Base-by-base conservation (phyloP, 2,113 vertebrate genomes). In the Camelus bactrianus region DNA sequence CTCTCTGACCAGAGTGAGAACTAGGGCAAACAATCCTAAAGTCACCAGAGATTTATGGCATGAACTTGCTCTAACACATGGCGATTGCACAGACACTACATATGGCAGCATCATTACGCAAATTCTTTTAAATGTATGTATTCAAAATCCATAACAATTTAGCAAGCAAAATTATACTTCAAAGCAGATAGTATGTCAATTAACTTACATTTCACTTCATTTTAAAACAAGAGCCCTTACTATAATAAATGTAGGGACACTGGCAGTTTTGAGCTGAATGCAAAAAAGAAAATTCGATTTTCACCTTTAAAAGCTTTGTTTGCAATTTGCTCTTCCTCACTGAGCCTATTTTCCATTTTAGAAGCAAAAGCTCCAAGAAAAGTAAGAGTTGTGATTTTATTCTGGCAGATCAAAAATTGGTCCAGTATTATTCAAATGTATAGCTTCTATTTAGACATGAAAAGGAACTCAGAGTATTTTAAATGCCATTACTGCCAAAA, bases 161-260 rank as follows among this genome's bases (percentile, higher is more conserved):
- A 58, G 76, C 38, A 92, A 93, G 58, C 56, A 89, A 93, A 94
- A 64, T 73, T 38, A 64, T 20, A 65, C 65, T 88, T 91, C 82
- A 75, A 94, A 97, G 80, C 54, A 89, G 19, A 26, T 50, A 38
- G 17, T 10, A 35, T 65, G 62, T 19, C 92, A 93, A 97, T 75
- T 90, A 90, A 94, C 73, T 84, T 46, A 76, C 26, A 72, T 89
- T 90, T 92, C 30, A 92, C 73, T 91, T 93, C 77, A 62, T 58
- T 93, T 79, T 56, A 58, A 97, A 96, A 95, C 24, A 95, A 95
- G 38, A 79, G 56, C 17, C 17, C n/a, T 52, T 46, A 5, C 30
- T 62, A 20, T 9, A 90, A 81, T 30, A 67, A 86, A 84, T 72
- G 84, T 28, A 81, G 52, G 42, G 5, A 76, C 96, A 93, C 50